Evolutionary conservation across 2,888 invertebrate genomes (phyloP).

Genomic region (Rhodophaea formosa): DNA sequence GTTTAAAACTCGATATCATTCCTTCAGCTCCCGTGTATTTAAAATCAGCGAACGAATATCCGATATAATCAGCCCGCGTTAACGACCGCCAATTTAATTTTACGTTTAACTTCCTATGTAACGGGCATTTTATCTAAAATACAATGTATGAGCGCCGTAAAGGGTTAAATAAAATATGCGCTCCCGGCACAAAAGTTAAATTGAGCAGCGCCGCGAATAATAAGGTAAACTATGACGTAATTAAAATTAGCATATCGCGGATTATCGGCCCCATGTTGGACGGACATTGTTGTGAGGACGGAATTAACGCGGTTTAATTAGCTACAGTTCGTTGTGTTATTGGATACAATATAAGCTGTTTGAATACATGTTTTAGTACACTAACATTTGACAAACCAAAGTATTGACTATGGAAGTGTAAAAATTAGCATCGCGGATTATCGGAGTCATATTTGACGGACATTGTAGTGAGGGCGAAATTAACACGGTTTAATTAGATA

Average conservation of each 20-base stretch:
- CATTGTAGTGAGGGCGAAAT: too few species aligned
- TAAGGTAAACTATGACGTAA: conserved; percentile 22
- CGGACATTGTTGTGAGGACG: conserved; percentile 1
- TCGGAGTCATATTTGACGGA: too few species aligned
- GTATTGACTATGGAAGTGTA: too few species aligned
- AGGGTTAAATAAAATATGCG: conserved; percentile 9
- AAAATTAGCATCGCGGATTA: too few species aligned
- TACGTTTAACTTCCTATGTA: conserved; percentile 9
- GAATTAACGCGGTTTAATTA: not conserved
- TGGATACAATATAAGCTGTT: not conserved
- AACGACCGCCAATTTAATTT: conserved; percentile 13
- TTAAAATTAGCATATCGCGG: conserved; percentile 32
- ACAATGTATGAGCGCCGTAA: conserved; percentile 10
- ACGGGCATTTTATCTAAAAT: conserved; percentile 10
- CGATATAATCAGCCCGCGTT: conserved; percentile 8
- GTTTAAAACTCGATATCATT: too few species aligned
- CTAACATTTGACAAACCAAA: too few species aligned
- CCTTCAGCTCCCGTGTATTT: not conserved
- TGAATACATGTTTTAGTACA: not conserved
- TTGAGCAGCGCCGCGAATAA: conserved; percentile 11
- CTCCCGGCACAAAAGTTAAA: conserved; percentile 12
- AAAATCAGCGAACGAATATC: conserved; percentile 3
- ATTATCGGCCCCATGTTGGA: conserved; percentile 28
- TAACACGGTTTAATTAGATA: too few species aligned
- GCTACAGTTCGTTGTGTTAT: not conserved